Conservation (phyloP, 2,888 invertebrate genomes). For the Oxyteleia sp. region DNA sequence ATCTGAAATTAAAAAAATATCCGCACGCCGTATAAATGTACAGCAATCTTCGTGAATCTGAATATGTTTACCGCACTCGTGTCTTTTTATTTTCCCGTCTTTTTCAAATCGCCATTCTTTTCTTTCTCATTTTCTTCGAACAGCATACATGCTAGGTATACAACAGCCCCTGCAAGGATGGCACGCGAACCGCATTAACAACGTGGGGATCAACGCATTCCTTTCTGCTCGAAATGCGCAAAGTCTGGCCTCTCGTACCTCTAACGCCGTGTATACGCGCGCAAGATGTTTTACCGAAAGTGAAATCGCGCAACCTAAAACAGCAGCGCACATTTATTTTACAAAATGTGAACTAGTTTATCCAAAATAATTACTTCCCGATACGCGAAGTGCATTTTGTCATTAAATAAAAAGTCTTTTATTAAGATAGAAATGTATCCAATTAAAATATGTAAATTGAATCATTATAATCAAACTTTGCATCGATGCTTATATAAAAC, state of each 20-base stretch:
- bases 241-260: constrained; percentile 66
- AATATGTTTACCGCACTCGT: constrained; percentile 37
- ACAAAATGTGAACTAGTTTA: background rate
- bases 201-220: constrained; percentile 78
- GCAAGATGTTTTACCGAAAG: constrained; percentile 65
- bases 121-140: constrained; percentile 55
- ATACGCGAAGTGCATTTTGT: background rate
- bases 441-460: constrained; percentile 45
- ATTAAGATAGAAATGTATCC: constrained; percentile 12
- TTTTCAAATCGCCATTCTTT: constrained; percentile 47
- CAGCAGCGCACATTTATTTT: background rate
- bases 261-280: constrained; percentile 50
- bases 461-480: background rate
- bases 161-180: constrained; percentile 74
- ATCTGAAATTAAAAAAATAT: constrained; percentile 28
- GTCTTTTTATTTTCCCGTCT: constrained; percentile 42
- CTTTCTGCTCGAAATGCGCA: constrained; percentile 75
- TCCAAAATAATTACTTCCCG: constrained; percentile 11
- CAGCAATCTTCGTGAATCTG: too few species aligned
- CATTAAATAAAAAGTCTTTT: constrained; percentile 9
- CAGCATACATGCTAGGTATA: constrained; percentile 69
- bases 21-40: constrained; percentile 26
- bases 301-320: constrained; percentile 21
- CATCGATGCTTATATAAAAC: constrained; percentile 6
- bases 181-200: constrained; percentile 77